Evolutionary conservation across 2,113 vertebrate species (phyloP).

Genomic region (Chaetorhynchus papuensis): DNA sequence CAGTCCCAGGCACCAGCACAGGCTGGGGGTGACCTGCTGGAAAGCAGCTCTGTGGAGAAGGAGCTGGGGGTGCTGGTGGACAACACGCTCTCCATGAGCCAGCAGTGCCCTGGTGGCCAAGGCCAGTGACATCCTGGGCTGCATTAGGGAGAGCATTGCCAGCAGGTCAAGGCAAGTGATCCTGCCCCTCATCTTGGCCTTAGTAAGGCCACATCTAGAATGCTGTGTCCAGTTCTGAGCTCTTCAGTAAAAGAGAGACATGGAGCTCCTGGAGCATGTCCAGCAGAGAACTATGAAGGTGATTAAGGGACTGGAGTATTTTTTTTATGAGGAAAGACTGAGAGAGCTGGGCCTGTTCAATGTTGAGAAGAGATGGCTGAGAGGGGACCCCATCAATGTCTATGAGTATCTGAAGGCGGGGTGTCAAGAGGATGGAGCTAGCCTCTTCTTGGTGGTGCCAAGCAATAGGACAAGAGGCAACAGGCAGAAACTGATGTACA

Average conservation of each 20-base stretch:
- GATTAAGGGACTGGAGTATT: neutral
- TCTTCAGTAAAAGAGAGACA: neutral
- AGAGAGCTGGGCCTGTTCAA: neutral
- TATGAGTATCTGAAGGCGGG: neutral
- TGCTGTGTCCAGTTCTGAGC: neutral
- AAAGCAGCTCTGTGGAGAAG: neutral
- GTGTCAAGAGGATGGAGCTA: neutral
- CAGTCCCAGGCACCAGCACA: neutral
- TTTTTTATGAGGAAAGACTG: neutral
- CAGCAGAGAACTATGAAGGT: neutral
- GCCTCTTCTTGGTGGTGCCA: neutral
- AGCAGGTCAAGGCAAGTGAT: neutral
- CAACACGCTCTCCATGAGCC: neutral
- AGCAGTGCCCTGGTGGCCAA: neutral
- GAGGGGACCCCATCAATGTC: too few relatives aligned
- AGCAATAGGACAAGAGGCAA: neutral
- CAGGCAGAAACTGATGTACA: neutral
- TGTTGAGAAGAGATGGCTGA: neutral
- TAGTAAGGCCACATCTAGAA: neutral
- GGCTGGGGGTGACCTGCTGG: neutral
- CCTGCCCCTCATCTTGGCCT: neutral
- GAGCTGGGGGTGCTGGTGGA: neutral
- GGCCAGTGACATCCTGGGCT: neutral
- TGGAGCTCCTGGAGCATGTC: neutral
- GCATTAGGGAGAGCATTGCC: neutral